Conservation (phyloP, 2,797 vertebrate genomes). For the Caiman crocodilus region DNA sequence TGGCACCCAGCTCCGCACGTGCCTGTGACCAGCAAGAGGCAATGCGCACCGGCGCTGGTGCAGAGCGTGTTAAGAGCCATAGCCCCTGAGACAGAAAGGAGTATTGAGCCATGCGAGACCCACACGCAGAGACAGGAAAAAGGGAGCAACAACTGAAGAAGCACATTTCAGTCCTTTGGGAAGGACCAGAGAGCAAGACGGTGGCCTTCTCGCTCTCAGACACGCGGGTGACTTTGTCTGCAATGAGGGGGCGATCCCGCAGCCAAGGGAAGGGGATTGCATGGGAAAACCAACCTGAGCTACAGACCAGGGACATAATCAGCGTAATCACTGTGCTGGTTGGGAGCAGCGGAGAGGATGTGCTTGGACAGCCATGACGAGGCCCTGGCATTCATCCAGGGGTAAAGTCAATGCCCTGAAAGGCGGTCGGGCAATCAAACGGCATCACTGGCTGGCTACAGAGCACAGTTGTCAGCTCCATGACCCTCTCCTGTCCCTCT, state of each 20-base stretch:
- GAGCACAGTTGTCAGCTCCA: not conserved
- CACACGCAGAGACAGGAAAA: not conserved
- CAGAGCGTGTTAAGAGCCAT: not conserved
- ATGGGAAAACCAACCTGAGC: accelerated
- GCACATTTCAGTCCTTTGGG: not conserved
- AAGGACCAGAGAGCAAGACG: not conserved
- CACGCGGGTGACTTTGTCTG: not conserved
- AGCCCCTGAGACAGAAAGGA: not conserved
- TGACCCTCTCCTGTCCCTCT: not conserved
- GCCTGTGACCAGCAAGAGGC: not conserved
- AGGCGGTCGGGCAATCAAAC: not conserved
- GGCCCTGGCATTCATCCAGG: not conserved
- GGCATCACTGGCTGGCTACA: not conserved
- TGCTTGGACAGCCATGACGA: accelerated
- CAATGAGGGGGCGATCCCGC: not conserved
- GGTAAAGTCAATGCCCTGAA: not conserved
- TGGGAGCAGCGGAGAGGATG: accelerated
- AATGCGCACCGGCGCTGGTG: not conserved
- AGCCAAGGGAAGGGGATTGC: not conserved
- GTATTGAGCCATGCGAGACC: not conserved
- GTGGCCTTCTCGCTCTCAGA: not conserved
- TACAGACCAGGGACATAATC: not conserved
- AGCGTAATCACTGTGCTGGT: accelerated
- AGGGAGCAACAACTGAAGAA: not conserved
- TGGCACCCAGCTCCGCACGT: not conserved